Base-by-base conservation (phyloP, 2,797 vertebrate species). In the Betta splendens region DNA sequence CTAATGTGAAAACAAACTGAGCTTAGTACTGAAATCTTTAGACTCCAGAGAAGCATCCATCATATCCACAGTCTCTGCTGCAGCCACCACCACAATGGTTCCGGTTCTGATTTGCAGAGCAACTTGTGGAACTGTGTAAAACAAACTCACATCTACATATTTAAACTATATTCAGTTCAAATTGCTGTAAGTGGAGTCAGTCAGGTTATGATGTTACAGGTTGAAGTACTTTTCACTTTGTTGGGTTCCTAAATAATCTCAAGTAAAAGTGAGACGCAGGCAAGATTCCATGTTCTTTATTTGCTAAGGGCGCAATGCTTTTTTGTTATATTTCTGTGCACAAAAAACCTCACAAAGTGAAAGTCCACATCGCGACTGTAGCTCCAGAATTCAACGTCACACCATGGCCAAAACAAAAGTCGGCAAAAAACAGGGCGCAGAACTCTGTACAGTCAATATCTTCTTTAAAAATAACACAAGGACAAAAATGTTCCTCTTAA, bases 401-500 rank as follows among this genome's bases (percentile, higher is more conserved):
- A 92, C 90, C 91, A 93, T 91, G 92, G 92, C 92, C 92, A 94
- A 93, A 94, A 96, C 94, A 95, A 94, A 93, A 94, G 91, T 92
- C 91, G 91, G 92, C 92, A 92, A 90, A 90, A 91, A 91, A 92
- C 87, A 90, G 91, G 91, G 91, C 89, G 87, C 90, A 92, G 90
- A 93, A 93, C 91, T 93, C 90, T 94, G 93, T 94, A 95, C 92
- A 95, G 92, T 93, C 90, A 91, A 90, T 92, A 89, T 91, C 88
- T 88, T 90, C 88, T 92, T 93, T 92, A 91, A 92, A 87, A 92
- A 94, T 92, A 92, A 93, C 89, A 91, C 89, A 96, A 98, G 94
- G 95, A 98, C 94, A 94, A 97, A 93, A 96, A 96, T 94, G 92
- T 94, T 97, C 95, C 97, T 98, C 95, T 96, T 96, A 98, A 98